phyloP scores from a whole-genome alignment of 1,140 invertebrate genomes.

The Rhyacophila brunnea region DNA sequence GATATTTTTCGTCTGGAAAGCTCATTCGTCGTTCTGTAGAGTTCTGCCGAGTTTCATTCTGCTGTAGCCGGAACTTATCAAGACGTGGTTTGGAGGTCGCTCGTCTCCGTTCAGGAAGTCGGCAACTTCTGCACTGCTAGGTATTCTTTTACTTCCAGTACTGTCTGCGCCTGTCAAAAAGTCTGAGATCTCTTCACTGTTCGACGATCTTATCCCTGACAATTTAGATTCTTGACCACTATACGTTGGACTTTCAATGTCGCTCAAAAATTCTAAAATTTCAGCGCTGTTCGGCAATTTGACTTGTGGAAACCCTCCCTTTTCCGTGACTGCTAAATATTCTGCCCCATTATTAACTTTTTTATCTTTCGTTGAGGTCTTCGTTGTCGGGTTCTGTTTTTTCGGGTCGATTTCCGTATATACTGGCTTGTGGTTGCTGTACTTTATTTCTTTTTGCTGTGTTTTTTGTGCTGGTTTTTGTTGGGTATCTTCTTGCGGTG shows the following conservation, averaged over 20 bases:
- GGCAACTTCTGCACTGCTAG: slow-evolving; percentile 31
- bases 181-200: no score
- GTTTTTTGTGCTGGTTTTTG: slow-evolving; percentile 9
- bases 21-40: slow-evolving; percentile 39
- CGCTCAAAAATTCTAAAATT: no score
- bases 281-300: neutral
- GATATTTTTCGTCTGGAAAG: neutral
- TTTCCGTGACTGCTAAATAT: neutral
- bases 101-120: slow-evolving; percentile 51
- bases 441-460: slow-evolving; percentile 21
- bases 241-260: no score
- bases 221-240: no score
- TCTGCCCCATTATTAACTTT: slow-evolving; percentile 39
- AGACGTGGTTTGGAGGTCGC: slow-evolving; percentile 46
- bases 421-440: slow-evolving; percentile 27
- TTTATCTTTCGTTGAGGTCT: slow-evolving; percentile 31
- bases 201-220: no score
- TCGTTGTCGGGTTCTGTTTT: slow-evolving; percentile 20
- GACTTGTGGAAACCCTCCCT: neutral
- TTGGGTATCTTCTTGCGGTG: slow-evolving; percentile 3
- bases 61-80: slow-evolving; percentile 55
- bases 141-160: slow-evolving; percentile 6
- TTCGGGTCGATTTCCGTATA: slow-evolving; percentile 38
- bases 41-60: slow-evolving; percentile 53
- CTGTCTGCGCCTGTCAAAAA: slow-evolving; percentile 1